Evolutionary conservation across 2,888 invertebrate genomes (phyloP).

Genomic region (Cephonodes hylas): DNA sequence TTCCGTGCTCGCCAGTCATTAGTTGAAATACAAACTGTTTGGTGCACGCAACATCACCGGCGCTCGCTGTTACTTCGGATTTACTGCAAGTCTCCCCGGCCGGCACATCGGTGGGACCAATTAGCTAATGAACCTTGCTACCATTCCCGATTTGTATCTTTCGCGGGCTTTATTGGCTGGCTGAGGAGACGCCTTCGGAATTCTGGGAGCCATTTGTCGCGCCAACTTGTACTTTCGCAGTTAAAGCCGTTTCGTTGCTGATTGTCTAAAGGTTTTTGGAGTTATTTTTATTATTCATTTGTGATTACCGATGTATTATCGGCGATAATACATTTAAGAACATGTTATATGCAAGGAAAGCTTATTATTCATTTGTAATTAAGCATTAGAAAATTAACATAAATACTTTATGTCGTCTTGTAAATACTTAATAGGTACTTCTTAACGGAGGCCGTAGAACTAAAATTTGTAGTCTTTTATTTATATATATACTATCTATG

Average conservation of each 20-base stretch:
- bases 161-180: neutral
- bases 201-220: neutral
- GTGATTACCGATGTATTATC: too few species aligned
- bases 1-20: constrained; percentile 52
- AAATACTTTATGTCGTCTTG: too few species aligned
- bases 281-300: neutral
- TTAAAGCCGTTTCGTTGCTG: neutral
- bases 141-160: constrained; percentile 27
- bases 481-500: too few species aligned
- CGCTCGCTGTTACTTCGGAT: constrained; percentile 36
- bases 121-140: constrained; percentile 4
- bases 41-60: constrained; percentile 37
- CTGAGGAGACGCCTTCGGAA: neutral
- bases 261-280: neutral
- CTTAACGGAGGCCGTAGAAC: too few species aligned
- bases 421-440: too few species aligned
- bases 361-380: too few species aligned
- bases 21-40: constrained; percentile 37
- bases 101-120: constrained; percentile 3
- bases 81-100: constrained; percentile 25
- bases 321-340: too few species aligned
- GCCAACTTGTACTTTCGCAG: neutral
- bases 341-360: too few species aligned
- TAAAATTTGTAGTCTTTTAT: too few species aligned
- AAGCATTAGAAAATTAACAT: too few species aligned